A percentile compares a stretch with the other conserved stretches of the same genome.
phyloP scores from a whole-genome alignment of 1,140 invertebrate genomes.

The Tetragonula clypearis region DNA sequence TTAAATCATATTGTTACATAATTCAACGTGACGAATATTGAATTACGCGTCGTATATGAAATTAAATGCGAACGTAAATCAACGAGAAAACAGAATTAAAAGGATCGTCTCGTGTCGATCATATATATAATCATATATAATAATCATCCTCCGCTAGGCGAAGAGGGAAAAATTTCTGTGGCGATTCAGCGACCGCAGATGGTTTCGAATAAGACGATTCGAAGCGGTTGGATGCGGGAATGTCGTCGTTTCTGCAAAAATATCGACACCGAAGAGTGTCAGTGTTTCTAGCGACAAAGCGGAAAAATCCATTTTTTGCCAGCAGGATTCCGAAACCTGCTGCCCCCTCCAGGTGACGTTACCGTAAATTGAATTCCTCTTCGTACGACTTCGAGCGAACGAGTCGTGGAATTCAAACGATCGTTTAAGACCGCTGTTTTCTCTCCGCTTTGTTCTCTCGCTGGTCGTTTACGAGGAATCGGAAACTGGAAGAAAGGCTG shows the following conservation, averaged over 20 bases:
- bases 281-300: neutral
- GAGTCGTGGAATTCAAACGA: conserved; percentile 59
- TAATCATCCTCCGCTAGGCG: neutral
- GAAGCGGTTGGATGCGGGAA: conserved; percentile 34
- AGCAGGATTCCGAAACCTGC: conserved; percentile 16
- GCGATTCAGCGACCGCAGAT: conserved; percentile 22
- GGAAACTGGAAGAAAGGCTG: conserved; percentile 44
- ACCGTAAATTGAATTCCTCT: conserved; percentile 41
- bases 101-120: conserved; percentile 6
- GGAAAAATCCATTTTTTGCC: neutral
- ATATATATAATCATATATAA: too few relatives aligned
- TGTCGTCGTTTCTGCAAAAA: conserved; percentile 32
- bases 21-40: too few relatives aligned
- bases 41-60: too few relatives aligned
- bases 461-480: conserved; percentile 56
- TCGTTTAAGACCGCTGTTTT: conserved; percentile 53
- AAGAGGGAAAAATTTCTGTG: conserved; percentile 28
- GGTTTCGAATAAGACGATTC: conserved; percentile 48
- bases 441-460: conserved; percentile 55
- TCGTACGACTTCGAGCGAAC: conserved; percentile 45
- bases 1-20: too few relatives aligned
- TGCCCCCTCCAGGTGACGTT: conserved; percentile 21
- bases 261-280: neutral
- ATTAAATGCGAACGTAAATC: too few relatives aligned
- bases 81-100: too few relatives aligned